Percentiles rank a stretch among this genome's conserved stretches.
Conservation (phyloP, 2,888 invertebrate genomes). For the Conomelus anceps region DNA sequence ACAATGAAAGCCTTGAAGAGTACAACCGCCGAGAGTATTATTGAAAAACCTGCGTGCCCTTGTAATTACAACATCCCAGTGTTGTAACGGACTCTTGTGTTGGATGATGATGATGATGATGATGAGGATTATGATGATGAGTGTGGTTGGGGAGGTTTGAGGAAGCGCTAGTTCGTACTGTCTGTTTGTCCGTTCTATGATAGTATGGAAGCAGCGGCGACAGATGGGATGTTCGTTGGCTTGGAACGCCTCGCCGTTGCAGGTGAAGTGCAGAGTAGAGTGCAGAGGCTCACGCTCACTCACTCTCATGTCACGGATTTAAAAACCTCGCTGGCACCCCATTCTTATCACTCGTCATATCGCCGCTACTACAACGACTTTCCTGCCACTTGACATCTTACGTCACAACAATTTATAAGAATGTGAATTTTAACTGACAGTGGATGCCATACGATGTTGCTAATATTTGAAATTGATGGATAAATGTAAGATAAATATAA, state of each 20-base stretch:
- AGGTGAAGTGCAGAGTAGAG: not conserved
- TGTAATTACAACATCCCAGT: not conserved
- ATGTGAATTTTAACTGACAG: too few relatives aligned
- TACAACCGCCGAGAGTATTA: not conserved
- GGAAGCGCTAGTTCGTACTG: not conserved
- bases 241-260: not conserved
- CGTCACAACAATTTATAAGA: not conserved
- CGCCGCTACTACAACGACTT: not conserved
- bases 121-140: not conserved
- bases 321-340: not conserved
- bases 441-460: too few relatives aligned
- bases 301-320: not conserved
- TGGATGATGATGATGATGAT: not conserved
- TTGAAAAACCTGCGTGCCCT: not conserved
- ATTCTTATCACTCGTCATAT: not conserved
- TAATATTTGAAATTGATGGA: too few relatives aligned
- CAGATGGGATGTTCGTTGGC: not conserved
- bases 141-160: not conserved
- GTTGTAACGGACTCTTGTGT: not conserved
- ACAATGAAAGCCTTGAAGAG: not conserved
- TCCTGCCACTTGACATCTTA: not conserved
- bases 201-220: not conserved
- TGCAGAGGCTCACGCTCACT: too few relatives aligned
- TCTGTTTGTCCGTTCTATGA: too few relatives aligned
- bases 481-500: too few relatives aligned